These are phyloP conservation scores for Thera britannica DNA, from an alignment of 2,888 invertebrate species.

Conservation along the genomic window DNA sequence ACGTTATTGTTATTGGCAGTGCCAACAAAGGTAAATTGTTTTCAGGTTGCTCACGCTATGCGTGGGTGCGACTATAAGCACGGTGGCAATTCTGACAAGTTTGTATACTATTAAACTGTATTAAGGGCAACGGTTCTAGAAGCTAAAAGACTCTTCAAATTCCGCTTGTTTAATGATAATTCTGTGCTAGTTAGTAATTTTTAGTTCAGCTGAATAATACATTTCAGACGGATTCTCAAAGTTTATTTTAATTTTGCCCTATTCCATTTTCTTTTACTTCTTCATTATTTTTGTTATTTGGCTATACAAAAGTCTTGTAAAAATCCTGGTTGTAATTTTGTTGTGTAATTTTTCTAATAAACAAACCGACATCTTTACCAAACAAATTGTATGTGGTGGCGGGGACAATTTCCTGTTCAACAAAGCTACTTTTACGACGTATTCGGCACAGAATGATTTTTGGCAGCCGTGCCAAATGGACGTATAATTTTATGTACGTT, in stretches of 20 bases:
- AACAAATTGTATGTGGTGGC: conserved; percentile 27
- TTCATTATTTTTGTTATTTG: not conserved
- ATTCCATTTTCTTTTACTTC: not conserved
- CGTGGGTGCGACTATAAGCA: conserved; percentile 31
- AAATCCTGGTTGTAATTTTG: not conserved
- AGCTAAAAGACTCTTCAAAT: conserved; percentile 1
- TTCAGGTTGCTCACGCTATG: conserved; percentile 62
- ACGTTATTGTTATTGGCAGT: conserved; percentile 74
- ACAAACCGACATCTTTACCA: conserved; percentile 12
- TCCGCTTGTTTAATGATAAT: not conserved
- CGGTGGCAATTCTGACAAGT: conserved; percentile 24
- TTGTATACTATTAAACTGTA: conserved; percentile 29
- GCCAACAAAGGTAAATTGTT: conserved; percentile 73
- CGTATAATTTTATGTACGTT: conserved; percentile 40
- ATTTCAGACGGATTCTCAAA: not conserved
- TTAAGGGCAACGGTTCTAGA: conserved; percentile 8
- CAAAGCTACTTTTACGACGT: conserved; percentile 36
- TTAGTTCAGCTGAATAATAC: not conserved
- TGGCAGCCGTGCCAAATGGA: conserved; percentile 39
- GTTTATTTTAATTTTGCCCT: not conserved
- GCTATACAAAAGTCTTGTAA: not conserved
- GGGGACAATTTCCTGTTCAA: conserved; percentile 32
- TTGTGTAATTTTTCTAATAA: not conserved
- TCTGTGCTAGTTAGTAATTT: not conserved
- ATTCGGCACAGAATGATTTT: conserved; percentile 39